Evolutionary conservation across 2,113 vertebrate genomes (phyloP).

Genomic region (Polyodon spathula): DNA sequence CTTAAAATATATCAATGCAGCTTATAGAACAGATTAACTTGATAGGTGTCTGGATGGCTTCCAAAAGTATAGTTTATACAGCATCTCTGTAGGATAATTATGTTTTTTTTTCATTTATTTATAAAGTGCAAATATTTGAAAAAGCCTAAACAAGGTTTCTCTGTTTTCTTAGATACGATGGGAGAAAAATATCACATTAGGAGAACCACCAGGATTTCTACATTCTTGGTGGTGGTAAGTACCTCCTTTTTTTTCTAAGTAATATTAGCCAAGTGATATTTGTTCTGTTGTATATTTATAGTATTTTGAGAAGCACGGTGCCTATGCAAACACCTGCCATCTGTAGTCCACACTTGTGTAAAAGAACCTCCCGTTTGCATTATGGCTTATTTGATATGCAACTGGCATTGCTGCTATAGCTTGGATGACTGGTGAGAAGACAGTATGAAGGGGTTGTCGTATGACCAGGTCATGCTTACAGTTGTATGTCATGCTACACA

Average conservation of each 20-base stretch:
- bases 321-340: too few species aligned
- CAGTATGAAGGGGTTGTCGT: too few species aligned
- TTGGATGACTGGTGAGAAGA: too few species aligned
- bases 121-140: too few species aligned
- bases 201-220: slow-evolving; percentile 95
- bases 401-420: too few species aligned
- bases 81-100: slow-evolving; percentile 6
- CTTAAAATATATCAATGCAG: slow-evolving; percentile 14
- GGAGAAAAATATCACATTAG: slow-evolving; percentile 99
- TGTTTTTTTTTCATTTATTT: background rate
- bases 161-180: slow-evolving; percentile 86
- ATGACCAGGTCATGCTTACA: too few species aligned
- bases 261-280: background rate
- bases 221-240: slow-evolving; percentile 99
- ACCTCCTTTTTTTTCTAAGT: background rate
- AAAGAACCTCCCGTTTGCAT: too few species aligned
- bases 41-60: slow-evolving; percentile 13
- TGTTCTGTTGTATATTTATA: background rate
- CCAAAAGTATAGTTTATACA: slow-evolving; percentile 9
- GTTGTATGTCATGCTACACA: too few species aligned
- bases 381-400: too few species aligned
- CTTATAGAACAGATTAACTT: slow-evolving; percentile 17
- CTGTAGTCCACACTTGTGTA: too few species aligned
- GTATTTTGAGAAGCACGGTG: too few species aligned
- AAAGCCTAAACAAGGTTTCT: too few species aligned